Evolutionary conservation across 2,888 invertebrate species (phyloP).

Genomic region (Drosophila tripunctata): DNA sequence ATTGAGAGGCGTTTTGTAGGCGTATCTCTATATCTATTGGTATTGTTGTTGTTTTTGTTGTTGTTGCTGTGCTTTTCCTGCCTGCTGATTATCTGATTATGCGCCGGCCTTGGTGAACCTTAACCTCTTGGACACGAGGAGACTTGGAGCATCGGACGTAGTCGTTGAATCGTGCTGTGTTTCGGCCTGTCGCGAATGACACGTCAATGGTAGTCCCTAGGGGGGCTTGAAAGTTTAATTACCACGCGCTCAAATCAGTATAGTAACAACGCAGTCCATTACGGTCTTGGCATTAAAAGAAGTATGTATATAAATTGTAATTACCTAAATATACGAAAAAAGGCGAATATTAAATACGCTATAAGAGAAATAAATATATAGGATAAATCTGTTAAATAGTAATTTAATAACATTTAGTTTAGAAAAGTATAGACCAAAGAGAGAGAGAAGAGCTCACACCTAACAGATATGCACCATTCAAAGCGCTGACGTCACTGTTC

Average conservation of each 20-base stretch:
- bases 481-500: too few species aligned
- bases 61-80: conserved; percentile 33
- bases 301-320: conserved; percentile 21
- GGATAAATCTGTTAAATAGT: neutral
- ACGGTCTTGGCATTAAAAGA: conserved; percentile 34
- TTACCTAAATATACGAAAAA: neutral
- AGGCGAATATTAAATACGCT: conserved; percentile 19
- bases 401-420: neutral
- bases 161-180: neutral
- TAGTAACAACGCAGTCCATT: conserved; percentile 37
- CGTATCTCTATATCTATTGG: too few species aligned
- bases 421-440: too few species aligned
- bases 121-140: neutral
- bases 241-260: conserved; percentile 70
- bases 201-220: conserved; percentile 64
- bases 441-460: neutral
- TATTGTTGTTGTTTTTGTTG: conserved; percentile 26
- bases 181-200: conserved; percentile 45
- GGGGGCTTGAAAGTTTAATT: conserved; percentile 82
- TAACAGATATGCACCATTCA: too few species aligned
- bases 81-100: conserved; percentile 69
- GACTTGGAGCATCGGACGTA: neutral
- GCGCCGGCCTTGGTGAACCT: conserved; percentile 49
- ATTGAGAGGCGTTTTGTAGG: conserved; percentile 50
- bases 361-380: neutral